Evolutionary conservation across 2,113 vertebrate genomes (phyloP).

Genomic region (Sigmodon hispidus): DNA sequence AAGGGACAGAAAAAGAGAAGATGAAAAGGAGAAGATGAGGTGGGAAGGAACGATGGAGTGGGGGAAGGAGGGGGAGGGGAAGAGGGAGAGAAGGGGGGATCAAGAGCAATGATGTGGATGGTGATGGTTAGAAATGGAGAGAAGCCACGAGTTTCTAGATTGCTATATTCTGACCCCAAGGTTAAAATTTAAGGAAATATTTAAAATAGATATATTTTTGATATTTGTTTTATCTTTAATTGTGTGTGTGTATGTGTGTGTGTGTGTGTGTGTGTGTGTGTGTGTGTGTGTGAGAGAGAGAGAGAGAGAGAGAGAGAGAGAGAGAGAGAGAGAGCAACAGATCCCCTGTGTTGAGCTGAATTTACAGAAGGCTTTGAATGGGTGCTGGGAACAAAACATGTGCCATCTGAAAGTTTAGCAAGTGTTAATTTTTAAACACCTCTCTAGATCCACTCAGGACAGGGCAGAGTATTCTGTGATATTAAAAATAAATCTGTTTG

Average conservation of each 20-base stretch:
- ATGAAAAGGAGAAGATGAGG: accelerated
- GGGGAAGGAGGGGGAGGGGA: not conserved
- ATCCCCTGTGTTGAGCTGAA: not conserved
- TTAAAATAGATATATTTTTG: not conserved
- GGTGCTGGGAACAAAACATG: not conserved
- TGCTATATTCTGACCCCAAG: not conserved
- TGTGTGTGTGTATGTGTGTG: not conserved
- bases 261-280: too few species aligned
- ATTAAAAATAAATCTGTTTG: not conserved
- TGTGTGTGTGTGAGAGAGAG: too few species aligned
- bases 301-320: too few species aligned
- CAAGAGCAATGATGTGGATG: not conserved
- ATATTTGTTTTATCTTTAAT: too few species aligned
- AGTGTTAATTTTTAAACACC: too few species aligned
- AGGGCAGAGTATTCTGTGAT: not conserved
- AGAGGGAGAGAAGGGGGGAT: not conserved
- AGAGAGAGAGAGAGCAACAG: too few species aligned
- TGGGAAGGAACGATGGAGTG: too few species aligned
- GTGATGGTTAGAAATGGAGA: not conserved
- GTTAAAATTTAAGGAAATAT: not conserved
- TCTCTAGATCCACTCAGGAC: not conserved
- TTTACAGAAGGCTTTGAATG: not conserved
- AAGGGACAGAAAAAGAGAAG: not conserved
- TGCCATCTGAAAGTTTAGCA: not conserved
- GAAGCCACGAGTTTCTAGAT: not conserved